phyloP scores from a whole-genome alignment of 64 coral and sea anemone genomes.

The Hydrozoanthus tunicans region DNA sequence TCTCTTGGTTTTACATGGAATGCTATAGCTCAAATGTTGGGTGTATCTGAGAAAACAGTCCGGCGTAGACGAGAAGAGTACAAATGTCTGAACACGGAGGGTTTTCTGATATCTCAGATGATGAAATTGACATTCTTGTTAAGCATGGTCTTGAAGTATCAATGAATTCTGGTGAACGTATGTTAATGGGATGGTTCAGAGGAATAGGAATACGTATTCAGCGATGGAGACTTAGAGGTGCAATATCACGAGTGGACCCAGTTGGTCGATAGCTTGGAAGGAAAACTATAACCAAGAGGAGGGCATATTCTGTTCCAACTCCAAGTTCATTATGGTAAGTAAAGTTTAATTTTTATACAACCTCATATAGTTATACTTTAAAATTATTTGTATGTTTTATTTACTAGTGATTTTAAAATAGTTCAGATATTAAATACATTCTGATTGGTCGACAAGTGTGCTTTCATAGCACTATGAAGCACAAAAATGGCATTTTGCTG shows the following conservation, averaged over 20 bases:
- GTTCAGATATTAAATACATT: too few relatives aligned
- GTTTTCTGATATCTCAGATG: slow-evolving; percentile 28
- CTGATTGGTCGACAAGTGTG: too few relatives aligned
- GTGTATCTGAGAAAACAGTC: slow-evolving; percentile 63
- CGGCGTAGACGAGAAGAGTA: slow-evolving; percentile 28
- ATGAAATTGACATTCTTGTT: not conserved
- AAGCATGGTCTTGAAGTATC: not conserved
- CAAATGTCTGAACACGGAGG: slow-evolving; percentile 33
- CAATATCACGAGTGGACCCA: slow-evolving; percentile 11
- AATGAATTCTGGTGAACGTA: not conserved
- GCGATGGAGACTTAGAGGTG: not conserved
- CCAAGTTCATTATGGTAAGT: not conserved
- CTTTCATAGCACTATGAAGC: too few relatives aligned
- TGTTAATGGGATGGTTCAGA: slow-evolving; percentile 18
- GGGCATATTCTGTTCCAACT: not conserved
- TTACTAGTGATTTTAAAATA: too few relatives aligned
- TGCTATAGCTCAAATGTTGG: slow-evolving; percentile 57
- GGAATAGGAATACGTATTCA: slow-evolving; percentile 12
- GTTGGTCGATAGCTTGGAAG: not conserved
- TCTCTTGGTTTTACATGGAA: slow-evolving; percentile 66
- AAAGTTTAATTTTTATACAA: not conserved
- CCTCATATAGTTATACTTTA: not conserved
- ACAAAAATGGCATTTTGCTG: too few relatives aligned
- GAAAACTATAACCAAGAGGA: not conserved
- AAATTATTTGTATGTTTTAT: not conserved